Base-by-base conservation (phyloP, 1,140 invertebrate genomes). In the Zaprionus gabonicus region DNA sequence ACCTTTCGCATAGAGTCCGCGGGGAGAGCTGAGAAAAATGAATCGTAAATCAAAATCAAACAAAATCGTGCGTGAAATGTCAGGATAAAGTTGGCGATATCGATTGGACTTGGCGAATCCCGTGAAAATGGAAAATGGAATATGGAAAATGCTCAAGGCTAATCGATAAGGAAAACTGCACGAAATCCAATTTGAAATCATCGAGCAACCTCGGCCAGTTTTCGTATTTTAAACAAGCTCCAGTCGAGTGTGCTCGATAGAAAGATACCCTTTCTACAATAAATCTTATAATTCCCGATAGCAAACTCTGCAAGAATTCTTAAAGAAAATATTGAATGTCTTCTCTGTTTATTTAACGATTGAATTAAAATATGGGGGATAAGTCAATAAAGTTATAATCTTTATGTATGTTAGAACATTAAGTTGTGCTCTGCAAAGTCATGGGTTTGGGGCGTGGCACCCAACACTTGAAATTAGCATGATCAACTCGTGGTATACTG, bases 21-120 rank as follows among this genome's bases (percentile, higher is more conserved):
- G n/a, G 7, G 3, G 4, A 44, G 1, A 4, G n/a, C 2, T 17
- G 17, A 12, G n/a, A 12, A 51, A 51, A 51, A 31, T 23, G 56
- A 31, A 65, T 65, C 70, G 70, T 71, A 66, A 65, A 66, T 71
- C 70, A 55, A 70, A 57, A 74, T 70, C 67, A 74, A 51, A 51
- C 41, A 70, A 71, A 74, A 57, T 70, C 66, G 60, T 63, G 72
- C 72, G 58, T 74, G 34, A 74, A 74, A 62, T 57, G 27, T 20
- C 49, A 64, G 20, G 5, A 64, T 20, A 12, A 23, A 34, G 28
- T 65, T 51, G 46, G 41, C n/a, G 9, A 25, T 51, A 51, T 51
- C 46, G 46, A 51, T 51, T 51, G 17, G 20, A 23, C 9, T 12
- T 3, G 9, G 46, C 20, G 23, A 25, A 51, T 13, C 13, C 12